Percentiles rank a stretch among this genome's conserved stretches.
Conservation (phyloP, 2,888 invertebrate genomes). For the Ornithoptera priamus region DNA sequence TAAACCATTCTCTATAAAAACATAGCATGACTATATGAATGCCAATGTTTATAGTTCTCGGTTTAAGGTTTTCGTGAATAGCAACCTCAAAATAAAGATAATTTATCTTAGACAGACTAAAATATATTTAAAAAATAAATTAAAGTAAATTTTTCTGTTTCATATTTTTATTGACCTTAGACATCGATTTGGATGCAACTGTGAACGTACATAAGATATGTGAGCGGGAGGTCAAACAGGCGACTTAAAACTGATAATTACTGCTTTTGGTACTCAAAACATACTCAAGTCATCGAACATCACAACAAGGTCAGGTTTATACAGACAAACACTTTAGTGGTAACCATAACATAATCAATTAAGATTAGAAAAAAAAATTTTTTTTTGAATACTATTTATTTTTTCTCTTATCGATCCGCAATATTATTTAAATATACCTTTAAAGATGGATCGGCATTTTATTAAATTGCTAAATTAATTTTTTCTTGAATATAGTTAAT, state of each 20-base stretch:
- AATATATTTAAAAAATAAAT: not conserved
- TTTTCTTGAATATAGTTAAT: too few relatives aligned
- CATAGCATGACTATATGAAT: too few relatives aligned
- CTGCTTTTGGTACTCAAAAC: conserved; percentile 6
- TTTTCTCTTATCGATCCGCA: not conserved
- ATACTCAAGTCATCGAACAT: conserved; percentile 3
- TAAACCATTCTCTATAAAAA: not conserved
- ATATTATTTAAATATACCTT: too few relatives aligned
- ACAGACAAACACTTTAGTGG: not conserved
- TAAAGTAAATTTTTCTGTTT: not conserved
- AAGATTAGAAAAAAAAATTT: not conserved
- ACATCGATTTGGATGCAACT: conserved; percentile 14
- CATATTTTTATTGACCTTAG: conserved; percentile 11
- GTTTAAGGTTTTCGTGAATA: not conserved
- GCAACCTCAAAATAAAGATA: not conserved
- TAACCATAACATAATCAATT: conserved; percentile 2
- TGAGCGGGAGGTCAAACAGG: conserved; percentile 22
- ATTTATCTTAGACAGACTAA: not conserved
- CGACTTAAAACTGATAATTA: conserved; percentile 20
- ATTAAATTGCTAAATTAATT: too few relatives aligned
- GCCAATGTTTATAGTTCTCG: too few relatives aligned
- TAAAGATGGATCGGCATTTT: too few relatives aligned
- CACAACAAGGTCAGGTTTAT: conserved; percentile 14
- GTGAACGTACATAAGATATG: conserved; percentile 6
- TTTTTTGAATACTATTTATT: not conserved